These are phyloP conservation scores for Drosophila subsilvestris DNA, from an alignment of 2,888 invertebrate genomes.

Conservation along the genomic window DNA sequence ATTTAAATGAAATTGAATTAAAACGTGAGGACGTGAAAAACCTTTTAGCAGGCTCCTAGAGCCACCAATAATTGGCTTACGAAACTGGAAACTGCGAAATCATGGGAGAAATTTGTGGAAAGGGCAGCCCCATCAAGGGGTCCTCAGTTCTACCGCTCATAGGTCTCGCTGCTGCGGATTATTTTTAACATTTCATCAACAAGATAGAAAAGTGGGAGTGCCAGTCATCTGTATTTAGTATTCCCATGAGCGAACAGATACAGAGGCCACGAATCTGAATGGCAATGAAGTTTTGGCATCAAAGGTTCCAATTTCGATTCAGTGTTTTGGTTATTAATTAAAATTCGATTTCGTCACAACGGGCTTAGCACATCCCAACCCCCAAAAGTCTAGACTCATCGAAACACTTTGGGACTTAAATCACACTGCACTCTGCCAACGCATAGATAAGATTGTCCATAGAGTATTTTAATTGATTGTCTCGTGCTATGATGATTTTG, in stretches of 20 bases:
- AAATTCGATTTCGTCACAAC: too few species aligned
- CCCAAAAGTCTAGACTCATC: too few species aligned
- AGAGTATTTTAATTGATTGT: neutral
- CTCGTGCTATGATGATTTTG: neutral
- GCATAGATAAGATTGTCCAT: neutral
- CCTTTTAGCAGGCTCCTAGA: constrained; percentile 20
- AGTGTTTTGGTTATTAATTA: too few species aligned
- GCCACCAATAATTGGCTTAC: constrained; percentile 16
- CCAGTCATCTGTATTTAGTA: neutral
- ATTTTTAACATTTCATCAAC: neutral
- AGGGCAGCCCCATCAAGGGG: neutral
- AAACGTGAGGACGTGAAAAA: constrained; percentile 34
- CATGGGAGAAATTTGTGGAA: neutral
- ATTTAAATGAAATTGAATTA: constrained; percentile 36
- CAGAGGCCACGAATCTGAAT: too few species aligned
- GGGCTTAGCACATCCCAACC: too few species aligned
- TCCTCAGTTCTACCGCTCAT: neutral
- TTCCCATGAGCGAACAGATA: neutral
- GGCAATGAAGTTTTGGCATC: too few species aligned
- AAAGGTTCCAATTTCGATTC: too few species aligned
- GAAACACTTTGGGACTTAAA: too few species aligned
- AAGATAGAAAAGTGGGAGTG: neutral
- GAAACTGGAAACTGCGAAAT: neutral
- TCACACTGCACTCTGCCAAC: neutral
- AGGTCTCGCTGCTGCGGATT: neutral